Evolutionary conservation across 2,888 invertebrate genomes (phyloP), one percentile per base, ranked within the genome.

Genomic region (Macaria liturata): DNA sequence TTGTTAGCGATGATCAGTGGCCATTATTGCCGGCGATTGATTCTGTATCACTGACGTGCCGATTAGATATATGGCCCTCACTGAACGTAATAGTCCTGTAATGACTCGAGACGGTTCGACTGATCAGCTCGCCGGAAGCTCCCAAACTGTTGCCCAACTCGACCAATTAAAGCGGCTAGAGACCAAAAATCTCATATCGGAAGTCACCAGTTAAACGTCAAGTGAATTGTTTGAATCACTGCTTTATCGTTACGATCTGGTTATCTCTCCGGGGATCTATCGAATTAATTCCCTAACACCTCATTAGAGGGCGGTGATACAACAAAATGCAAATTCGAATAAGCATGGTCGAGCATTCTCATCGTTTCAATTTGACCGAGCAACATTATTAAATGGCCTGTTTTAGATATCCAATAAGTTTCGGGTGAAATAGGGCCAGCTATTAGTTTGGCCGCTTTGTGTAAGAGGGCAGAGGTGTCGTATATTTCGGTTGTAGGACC

Each of bases 261-360:
- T 82, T 86, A 88, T 88, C 86, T 77, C 64, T 61, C 65, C 64
- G 59, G 69, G 78, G 74, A 89, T 90, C 90, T 82, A 62, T 72
- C 70, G 78, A 75, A 89, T 90, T 89, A 88, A 89, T 88, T 85
- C 74, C 66, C 80, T 84, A 84, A 88, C 90, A 90, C 90, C 85
- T 88, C 86, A 89, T 90, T 89, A 91, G 84, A 80, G 87, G 83
- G 80, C 64, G 68, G 69, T 71, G 68, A 69, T 74, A 78, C 83
- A 81, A 81, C 78, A 67, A 86, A 86, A 91, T 90, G 90, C 88
- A 89, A 89, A 90, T 88, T 80, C 76, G 76, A 78, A 74, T 74
- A 80, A 81, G 76, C 70, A 74, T 81, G 81, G 69, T 74, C 77
- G 74, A 86, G 86, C 88, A 81, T 89, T 85, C 78, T 76, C 75